Conservation (phyloP, 2,888 invertebrate species). For the Cerceris ruficornis region DNA sequence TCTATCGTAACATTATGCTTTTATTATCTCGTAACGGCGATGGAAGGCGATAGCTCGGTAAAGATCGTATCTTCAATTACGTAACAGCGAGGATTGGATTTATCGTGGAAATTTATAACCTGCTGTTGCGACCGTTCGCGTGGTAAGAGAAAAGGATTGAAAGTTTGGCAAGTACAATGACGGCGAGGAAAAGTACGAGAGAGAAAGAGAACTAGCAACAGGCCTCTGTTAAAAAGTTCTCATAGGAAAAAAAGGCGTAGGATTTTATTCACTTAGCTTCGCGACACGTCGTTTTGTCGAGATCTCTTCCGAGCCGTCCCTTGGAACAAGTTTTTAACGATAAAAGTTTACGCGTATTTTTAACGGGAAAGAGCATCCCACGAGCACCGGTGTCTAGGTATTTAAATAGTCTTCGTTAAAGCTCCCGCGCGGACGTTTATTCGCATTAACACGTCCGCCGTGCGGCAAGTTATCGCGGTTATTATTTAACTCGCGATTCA, state of each 20-base stretch:
- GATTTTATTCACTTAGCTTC: not conserved
- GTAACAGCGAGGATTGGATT: not conserved
- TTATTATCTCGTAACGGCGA: constrained; percentile 22
- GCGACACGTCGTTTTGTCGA: not conserved
- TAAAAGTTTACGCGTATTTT: constrained; percentile 43
- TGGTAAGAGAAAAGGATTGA: not conserved
- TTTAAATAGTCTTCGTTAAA: constrained; percentile 54
- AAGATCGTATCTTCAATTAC: not conserved
- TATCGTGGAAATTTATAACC: not conserved
- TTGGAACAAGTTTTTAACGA: constrained; percentile 9
- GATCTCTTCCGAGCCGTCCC: not conserved
- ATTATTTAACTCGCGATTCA: constrained; percentile 53
- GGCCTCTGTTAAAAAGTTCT: not conserved
- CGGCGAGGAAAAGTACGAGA: not conserved
- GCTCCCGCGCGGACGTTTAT: constrained; percentile 53
- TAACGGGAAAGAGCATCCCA: constrained; percentile 36
- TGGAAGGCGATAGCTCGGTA: not conserved
- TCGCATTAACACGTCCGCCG: constrained; percentile 57
- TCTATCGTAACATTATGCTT: constrained; percentile 43
- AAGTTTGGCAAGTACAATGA: not conserved
- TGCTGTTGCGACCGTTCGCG: not conserved
- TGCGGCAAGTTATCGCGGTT: constrained; percentile 32
- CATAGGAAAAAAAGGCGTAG: no score
- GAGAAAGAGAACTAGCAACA: not conserved
- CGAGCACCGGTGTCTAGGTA: constrained; percentile 51